Evolutionary conservation across 2,888 invertebrate species (phyloP).

Genomic region (Meloe dianella): DNA sequence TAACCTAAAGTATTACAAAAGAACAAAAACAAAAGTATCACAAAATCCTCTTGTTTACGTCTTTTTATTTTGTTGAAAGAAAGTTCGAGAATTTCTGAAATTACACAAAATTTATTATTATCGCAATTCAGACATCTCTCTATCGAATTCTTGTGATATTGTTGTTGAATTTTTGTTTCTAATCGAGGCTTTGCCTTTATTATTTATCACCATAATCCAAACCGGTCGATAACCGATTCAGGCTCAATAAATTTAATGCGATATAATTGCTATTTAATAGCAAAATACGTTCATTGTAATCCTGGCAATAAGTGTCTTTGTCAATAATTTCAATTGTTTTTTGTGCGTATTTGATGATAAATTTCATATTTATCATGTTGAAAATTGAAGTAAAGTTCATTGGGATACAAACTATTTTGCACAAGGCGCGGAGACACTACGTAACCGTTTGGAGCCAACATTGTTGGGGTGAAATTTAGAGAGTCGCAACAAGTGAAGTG

Average conservation of each 20-base stretch:
- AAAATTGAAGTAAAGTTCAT: no score
- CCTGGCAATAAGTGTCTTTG: background rate
- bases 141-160: no score
- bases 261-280: background rate
- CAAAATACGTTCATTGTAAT: background rate
- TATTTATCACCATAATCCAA: background rate
- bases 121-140: no score
- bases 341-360: no score
- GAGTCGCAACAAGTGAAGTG: no score
- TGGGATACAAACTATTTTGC: no score
- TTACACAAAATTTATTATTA: no score
- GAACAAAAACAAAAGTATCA: background rate
- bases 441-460: no score
- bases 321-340: background rate
- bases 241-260: background rate
- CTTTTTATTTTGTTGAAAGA: background rate
- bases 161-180: background rate
- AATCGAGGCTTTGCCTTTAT: background rate
- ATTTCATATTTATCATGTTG: background rate
- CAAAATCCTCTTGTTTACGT: background rate
- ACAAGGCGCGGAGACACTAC: no score
- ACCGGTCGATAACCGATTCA: slow-evolving; percentile 6
- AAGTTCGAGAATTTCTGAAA: background rate
- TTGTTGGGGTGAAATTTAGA: no score
- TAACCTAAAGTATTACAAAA: no score